Evolutionary conservation across 1,140 invertebrate species (phyloP).

Genomic region (Bombus vancouverensis): DNA sequence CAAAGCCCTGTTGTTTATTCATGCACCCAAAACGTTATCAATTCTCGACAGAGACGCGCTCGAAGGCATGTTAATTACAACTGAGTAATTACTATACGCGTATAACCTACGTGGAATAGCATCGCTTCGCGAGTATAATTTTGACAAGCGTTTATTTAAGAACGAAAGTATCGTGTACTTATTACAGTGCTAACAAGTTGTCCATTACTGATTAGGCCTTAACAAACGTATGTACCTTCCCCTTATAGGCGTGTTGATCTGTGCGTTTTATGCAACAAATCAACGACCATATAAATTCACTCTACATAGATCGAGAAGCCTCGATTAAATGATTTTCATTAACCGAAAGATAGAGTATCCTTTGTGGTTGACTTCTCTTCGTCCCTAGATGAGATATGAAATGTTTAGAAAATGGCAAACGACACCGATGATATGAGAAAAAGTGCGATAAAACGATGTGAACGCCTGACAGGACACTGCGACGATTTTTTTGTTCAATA

Average conservation of each 20-base stretch:
- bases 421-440: slow-evolving; percentile 76
- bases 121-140: slow-evolving; percentile 74
- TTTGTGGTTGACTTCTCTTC: slow-evolving; percentile 39
- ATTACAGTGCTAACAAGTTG: slow-evolving; percentile 61
- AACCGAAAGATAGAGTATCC: not conserved
- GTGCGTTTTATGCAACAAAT: slow-evolving; percentile 58
- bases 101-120: slow-evolving; percentile 62
- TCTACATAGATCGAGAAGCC: slow-evolving; percentile 66
- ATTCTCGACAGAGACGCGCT: slow-evolving; percentile 59
- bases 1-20: not conserved
- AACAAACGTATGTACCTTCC: slow-evolving; percentile 66
- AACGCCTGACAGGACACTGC: slow-evolving; percentile 52
- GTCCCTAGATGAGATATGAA: slow-evolving; percentile 73
- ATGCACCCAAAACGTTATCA: not conserved
- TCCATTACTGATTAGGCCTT: slow-evolving; percentile 76
- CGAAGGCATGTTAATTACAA: slow-evolving; percentile 70
- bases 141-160: slow-evolving; percentile 71
- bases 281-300: slow-evolving; percentile 26
- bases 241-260: slow-evolving; percentile 71
- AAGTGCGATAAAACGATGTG: slow-evolving; percentile 62
- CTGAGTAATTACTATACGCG: slow-evolving; percentile 49
- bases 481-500: not conserved
- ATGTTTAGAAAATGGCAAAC: slow-evolving; percentile 72
- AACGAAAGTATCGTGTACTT: slow-evolving; percentile 58
- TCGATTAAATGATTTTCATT: slow-evolving; percentile 50